A percentile compares a stretch with the other conserved stretches of the same genome.
phyloP scores from a whole-genome alignment of 2,113 vertebrate species.

The Oreochromis spilurus region DNA sequence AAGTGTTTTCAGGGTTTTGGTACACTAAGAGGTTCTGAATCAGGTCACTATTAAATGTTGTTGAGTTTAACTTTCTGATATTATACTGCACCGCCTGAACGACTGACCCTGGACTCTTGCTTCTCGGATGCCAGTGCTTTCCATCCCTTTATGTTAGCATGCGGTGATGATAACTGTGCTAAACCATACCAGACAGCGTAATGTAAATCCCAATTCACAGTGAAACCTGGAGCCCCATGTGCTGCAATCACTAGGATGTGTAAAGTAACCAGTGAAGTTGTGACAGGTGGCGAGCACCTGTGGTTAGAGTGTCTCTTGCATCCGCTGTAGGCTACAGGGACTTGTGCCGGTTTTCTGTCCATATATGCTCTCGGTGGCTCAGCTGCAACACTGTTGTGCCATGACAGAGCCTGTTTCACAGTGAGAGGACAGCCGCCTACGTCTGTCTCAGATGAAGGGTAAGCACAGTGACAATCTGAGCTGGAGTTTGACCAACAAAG shows the following conservation, averaged over 20 bases:
- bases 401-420: slow-evolving; percentile 41
- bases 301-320: slow-evolving; percentile 26
- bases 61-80: neutral
- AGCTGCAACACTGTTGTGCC: slow-evolving; percentile 48
- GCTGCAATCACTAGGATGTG: slow-evolving; percentile 6
- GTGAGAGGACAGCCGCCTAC: slow-evolving; percentile 47
- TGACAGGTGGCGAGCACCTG: slow-evolving; percentile 48
- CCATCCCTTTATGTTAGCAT: neutral
- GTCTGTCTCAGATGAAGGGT: slow-evolving; percentile 42
- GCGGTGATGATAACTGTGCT: neutral
- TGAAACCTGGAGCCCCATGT: neutral
- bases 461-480: slow-evolving; percentile 23
- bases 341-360: slow-evolving; percentile 30
- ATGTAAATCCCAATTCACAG: neutral
- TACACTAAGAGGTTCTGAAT: neutral
- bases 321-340: slow-evolving; percentile 16
- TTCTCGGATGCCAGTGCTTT: neutral
- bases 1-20: neutral
- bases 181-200: neutral
- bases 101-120: neutral
- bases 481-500: slow-evolving; percentile 11
- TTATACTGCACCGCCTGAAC: neutral
- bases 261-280: neutral
- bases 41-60: neutral
- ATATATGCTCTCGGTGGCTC: slow-evolving; percentile 35